Base-by-base conservation (phyloP, 2,797 vertebrate species). In the Aphelocoma californica region DNA sequence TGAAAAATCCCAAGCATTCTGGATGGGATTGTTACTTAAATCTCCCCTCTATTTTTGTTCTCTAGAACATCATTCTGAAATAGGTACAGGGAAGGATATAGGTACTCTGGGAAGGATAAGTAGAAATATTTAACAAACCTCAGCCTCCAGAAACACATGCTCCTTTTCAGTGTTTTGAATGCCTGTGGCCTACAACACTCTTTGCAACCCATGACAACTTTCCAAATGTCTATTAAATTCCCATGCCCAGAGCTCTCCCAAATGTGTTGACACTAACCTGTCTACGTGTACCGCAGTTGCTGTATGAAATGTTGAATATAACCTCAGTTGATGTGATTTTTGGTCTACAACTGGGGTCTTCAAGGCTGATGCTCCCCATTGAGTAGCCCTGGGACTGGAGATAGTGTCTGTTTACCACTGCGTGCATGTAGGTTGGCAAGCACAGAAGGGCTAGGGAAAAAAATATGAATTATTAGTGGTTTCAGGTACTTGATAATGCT, bases 371-470 rank as follows among this genome's bases (percentile, higher is more conserved):
- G 66, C 82, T 96, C 26, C 61, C 4, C 66, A 96, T 91, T 7
- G 91, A 90, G 34, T 98, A 98, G 56, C 98, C 98, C 51, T 98
- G 56, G 60, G 95, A 95, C 65, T 96, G 88, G 40, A 99, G 97
- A 86, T 98, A 99, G 25, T 14, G 44, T 45, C 57, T 98, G 58
- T 95, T 84, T 73, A 99, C 81, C 10, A 88, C 95, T 79, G 98
- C 98, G 29, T 32, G 95, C 99, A 99, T 99, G 91, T 97, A 93
- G 70, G 97, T 95, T 11, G 98, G 96, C 51, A 97, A 98, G 90
- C 99, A 99, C 18, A 96, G 36, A 81, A 99, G 98, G 44, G 77
- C 98, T 97, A 97, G 96, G 94, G 3, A 62, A 71, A 93, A 64
- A 72, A 80, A 75, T 36, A 62, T 8, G 0, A 48, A 44, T 78